phyloP scores from a whole-genome alignment of 2,888 invertebrate species.

The Anthophora plumipes region DNA sequence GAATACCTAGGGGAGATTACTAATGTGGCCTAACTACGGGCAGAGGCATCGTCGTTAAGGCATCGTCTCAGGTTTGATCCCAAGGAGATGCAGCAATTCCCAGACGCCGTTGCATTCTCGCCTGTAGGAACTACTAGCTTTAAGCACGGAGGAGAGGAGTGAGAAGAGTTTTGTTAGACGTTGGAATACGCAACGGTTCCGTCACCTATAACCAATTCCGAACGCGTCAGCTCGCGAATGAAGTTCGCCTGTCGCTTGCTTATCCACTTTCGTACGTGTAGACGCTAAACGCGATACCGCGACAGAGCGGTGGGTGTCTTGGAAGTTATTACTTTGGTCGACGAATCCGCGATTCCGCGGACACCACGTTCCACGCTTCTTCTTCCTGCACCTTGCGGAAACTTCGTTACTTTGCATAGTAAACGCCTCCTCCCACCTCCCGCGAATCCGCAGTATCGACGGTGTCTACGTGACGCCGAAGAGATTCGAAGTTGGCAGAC shows the following conservation, averaged over 20 bases:
- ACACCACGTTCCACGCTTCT: slow-evolving; percentile 53
- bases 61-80: slow-evolving; percentile 63
- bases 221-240: slow-evolving; percentile 81
- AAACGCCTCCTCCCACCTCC: slow-evolving; percentile 9
- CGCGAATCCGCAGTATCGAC: slow-evolving; percentile 44
- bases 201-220: slow-evolving; percentile 82
- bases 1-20: slow-evolving; percentile 80
- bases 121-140: slow-evolving; percentile 57
- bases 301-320: slow-evolving; percentile 67
- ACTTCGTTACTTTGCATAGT: slow-evolving; percentile 65
- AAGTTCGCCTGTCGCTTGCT: slow-evolving; percentile 80
- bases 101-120: slow-evolving; percentile 79
- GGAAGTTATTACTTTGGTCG: slow-evolving; percentile 71
- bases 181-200: slow-evolving; percentile 55
- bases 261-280: slow-evolving; percentile 84
- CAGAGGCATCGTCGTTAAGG: slow-evolving; percentile 64
- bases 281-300: slow-evolving; percentile 78
- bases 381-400: slow-evolving; percentile 41
- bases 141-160: not conserved
- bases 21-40: slow-evolving; percentile 80
- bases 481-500: slow-evolving; percentile 29
- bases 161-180: slow-evolving; percentile 54
- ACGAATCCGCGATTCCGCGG: slow-evolving; percentile 67
- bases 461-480: slow-evolving; percentile 45
- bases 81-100: slow-evolving; percentile 68